Percentiles rank a stretch among this genome's conserved stretches.
These are phyloP conservation scores for Naja naja DNA, from an alignment of 2,113 vertebrate species.

Conservation along the genomic window DNA sequence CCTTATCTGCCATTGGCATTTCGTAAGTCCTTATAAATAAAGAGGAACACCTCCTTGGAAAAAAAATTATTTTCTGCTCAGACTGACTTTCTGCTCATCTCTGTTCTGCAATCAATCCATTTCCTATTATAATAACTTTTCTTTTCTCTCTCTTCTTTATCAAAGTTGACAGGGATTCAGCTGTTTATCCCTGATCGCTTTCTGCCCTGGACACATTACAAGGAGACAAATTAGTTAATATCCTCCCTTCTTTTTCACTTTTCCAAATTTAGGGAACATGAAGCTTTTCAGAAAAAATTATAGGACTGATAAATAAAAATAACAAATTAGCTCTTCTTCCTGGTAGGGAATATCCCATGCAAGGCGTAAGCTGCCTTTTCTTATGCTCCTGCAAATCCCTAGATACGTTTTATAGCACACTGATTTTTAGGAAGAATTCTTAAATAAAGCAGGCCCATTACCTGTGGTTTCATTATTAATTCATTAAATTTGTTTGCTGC, in stretches of 20 bases:
- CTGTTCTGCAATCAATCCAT: conserved; percentile 48
- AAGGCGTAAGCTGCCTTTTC: not conserved
- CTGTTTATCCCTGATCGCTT: conserved; percentile 37
- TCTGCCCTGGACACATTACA: conserved; percentile 33
- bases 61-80: conserved; percentile 31
- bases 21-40: conserved; percentile 80
- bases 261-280: not conserved
- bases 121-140: conserved; percentile 49
- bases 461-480: not conserved
- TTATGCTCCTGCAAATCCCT: not conserved
- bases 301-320: not conserved
- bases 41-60: not conserved
- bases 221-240: not conserved
- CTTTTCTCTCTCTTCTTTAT: conserved; percentile 50
- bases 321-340: not conserved
- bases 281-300: conserved; percentile 5
- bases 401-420: not conserved
- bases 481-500: not conserved
- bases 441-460: not conserved
- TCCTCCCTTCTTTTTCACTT: not conserved
- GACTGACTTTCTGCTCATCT: not conserved
- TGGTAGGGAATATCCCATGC: not conserved
- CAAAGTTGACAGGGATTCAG: conserved; percentile 54
- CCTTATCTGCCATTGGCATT: conserved; percentile 88
- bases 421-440: not conserved